Percentiles rank a stretch among this genome's conserved stretches.
Conservation (phyloP, 2,797 vertebrate genomes). For the Babyrousa celebensis region DNA sequence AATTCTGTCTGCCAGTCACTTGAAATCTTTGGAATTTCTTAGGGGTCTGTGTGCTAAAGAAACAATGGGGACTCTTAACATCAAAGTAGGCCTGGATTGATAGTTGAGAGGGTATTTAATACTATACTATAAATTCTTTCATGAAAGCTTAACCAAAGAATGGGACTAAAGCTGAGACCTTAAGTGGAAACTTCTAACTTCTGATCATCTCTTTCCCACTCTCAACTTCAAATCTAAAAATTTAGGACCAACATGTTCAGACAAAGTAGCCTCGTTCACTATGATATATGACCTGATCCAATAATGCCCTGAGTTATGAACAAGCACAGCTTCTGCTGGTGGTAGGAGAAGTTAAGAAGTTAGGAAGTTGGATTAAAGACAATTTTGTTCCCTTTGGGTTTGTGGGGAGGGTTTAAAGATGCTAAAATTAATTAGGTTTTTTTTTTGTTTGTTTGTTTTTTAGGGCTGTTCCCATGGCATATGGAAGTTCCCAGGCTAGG, state of each 20-base stretch:
- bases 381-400: constrained; percentile 9
- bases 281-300: neutral
- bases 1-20: neutral
- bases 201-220: neutral
- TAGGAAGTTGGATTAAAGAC: neutral
- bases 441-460: neutral
- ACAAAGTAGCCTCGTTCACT: neutral
- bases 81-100: neutral
- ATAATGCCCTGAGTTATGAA: neutral
- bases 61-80: neutral
- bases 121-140: neutral
- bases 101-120: neutral
- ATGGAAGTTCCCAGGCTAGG: too few species aligned
- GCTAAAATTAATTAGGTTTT: neutral
- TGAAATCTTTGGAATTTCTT: neutral
- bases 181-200: neutral
- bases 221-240: neutral
- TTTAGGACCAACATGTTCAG: neutral
- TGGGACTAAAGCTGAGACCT: neutral
- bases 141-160: neutral
- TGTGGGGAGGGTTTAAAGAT: neutral
- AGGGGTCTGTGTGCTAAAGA: neutral
- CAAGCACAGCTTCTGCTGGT: neutral
- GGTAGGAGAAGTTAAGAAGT: neutral
- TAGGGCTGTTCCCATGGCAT: too few species aligned